Evolutionary conservation across 2,797 vertebrate genomes (phyloP).

Genomic region (Sebastes diaconus): DNA sequence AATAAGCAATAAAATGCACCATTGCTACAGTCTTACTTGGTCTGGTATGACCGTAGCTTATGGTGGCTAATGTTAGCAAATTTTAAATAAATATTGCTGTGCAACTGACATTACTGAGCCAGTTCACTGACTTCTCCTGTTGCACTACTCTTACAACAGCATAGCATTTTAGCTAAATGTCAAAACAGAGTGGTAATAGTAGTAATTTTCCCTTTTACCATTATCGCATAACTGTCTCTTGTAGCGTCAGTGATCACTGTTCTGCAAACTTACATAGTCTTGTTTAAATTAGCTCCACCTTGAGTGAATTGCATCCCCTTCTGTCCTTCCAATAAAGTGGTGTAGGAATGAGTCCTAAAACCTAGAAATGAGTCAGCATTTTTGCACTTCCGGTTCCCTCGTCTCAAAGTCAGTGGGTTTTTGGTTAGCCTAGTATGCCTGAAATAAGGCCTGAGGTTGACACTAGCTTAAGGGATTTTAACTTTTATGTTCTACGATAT

Average conservation of each 20-base stretch:
- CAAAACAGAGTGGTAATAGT: neutral
- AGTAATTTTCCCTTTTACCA: neutral
- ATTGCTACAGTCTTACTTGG: neutral
- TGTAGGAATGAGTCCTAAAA: neutral
- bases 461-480: neutral
- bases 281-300: neutral
- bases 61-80: neutral
- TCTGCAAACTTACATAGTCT: neutral
- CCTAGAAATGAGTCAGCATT: neutral
- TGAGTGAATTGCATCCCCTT: neutral
- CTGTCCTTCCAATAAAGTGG: neutral
- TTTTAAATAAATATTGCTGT: neutral
- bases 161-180: neutral
- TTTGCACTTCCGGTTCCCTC: neutral
- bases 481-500: neutral
- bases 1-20: neutral
- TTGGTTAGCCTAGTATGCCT: neutral
- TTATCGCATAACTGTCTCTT: neutral
- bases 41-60: neutral
- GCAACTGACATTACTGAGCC: neutral
- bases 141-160: neutral
- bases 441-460: neutral
- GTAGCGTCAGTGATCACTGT: neutral
- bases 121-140: neutral
- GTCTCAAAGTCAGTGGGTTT: neutral